A percentile compares a stretch with the other conserved stretches of the same genome.
phyloP scores from a whole-genome alignment of 2,888 invertebrate genomes.

The Sylvicola fuscatus region DNA sequence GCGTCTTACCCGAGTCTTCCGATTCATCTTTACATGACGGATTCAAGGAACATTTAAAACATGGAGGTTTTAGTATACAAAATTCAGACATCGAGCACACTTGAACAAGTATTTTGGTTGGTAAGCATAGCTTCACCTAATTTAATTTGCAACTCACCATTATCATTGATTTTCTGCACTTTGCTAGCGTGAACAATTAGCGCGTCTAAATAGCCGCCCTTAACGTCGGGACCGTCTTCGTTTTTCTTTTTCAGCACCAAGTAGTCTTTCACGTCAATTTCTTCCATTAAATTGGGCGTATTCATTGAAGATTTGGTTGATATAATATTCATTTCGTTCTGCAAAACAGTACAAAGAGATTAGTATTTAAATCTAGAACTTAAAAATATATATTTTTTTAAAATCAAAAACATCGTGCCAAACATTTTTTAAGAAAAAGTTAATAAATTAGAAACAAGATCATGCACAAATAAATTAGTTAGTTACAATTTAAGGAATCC shows the following conservation, averaged over 20 bases:
- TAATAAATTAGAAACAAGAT: no score
- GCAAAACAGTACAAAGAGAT: no score
- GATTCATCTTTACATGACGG: not conserved
- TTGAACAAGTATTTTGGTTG: no score
- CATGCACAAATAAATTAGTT: no score
- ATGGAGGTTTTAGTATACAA: not conserved
- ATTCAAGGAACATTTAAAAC: no score
- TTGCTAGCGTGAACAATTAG: slow-evolving; percentile 91
- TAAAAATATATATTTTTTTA: no score
- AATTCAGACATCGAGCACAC: not conserved
- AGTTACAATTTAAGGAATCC: not conserved
- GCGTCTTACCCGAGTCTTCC: slow-evolving; percentile 1
- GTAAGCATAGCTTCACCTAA: no score
- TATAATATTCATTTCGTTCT: no score
- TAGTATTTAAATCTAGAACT: no score
- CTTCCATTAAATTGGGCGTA: slow-evolving; percentile 41
- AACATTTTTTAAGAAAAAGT: no score
- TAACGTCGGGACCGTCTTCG: slow-evolving; percentile 76
- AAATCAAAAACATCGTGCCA: no score
- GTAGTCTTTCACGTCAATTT: slow-evolving; percentile 60
- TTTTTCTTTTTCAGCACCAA: slow-evolving; percentile 58
- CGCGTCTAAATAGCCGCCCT: slow-evolving; percentile 87
- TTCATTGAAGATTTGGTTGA: no score
- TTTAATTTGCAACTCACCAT: slow-evolving; percentile 15
- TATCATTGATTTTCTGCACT: slow-evolving; percentile 57